These are phyloP conservation scores for Cephus rjabovi DNA, from an alignment of 2,888 invertebrate species.

Conservation along the genomic window DNA sequence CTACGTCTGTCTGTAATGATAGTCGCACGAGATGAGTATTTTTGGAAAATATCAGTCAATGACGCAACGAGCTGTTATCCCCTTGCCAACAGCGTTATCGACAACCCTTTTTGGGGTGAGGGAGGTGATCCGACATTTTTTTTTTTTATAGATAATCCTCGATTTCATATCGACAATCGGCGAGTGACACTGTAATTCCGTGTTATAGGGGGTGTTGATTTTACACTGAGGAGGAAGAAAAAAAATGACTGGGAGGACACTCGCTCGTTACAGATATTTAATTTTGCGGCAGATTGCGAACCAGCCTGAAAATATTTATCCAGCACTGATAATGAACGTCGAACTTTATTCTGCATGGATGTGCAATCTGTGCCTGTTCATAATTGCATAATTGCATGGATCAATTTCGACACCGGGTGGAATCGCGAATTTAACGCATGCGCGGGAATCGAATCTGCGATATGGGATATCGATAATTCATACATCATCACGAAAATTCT, in stretches of 20 bases:
- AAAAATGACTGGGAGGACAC: no score
- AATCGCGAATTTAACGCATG: background rate
- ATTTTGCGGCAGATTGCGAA: background rate
- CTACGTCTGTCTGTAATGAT: background rate
- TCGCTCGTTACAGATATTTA: background rate
- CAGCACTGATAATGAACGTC: background rate
- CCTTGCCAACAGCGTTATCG: background rate
- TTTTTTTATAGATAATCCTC: background rate
- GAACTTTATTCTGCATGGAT: background rate
- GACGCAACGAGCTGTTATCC: background rate
- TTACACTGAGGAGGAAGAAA: no score
- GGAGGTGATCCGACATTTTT: background rate
- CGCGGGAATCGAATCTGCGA: background rate
- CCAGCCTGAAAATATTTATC: background rate
- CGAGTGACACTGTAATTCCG: background rate
- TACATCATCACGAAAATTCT: background rate
- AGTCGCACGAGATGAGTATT: background rate
- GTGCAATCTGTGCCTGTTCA: background rate
- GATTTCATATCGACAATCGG: background rate
- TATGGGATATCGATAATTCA: background rate
- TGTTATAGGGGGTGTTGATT: background rate
- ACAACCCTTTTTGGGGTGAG: background rate
- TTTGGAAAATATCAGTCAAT: background rate
- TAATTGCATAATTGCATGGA: background rate
- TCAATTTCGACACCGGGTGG: background rate